These are phyloP conservation scores for Electrona antarctica DNA, from an alignment of 2,113 vertebrate species.

Conservation along the genomic window DNA sequence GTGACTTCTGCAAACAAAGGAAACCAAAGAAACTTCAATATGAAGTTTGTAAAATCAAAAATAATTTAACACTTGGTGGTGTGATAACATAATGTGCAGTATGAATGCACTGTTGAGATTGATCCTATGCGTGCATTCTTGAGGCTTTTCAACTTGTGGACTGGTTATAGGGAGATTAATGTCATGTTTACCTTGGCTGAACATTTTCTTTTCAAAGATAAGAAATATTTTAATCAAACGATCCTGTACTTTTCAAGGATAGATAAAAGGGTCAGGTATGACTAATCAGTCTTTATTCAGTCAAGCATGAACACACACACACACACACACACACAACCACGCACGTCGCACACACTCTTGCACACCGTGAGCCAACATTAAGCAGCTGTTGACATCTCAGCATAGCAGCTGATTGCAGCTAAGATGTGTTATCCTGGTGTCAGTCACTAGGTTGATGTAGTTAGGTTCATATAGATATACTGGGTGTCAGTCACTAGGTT, in stretches of 20 bases:
- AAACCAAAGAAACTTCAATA: too few species aligned
- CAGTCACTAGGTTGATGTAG: slow-evolving; percentile 9
- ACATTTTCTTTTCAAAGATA: not conserved
- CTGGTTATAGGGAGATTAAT: not conserved
- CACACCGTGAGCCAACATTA: slow-evolving; percentile 16
- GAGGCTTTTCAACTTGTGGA: not conserved
- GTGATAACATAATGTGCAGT: too few species aligned
- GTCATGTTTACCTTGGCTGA: not conserved
- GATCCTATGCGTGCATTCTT: too few species aligned
- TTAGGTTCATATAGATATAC: slow-evolving; percentile 26
- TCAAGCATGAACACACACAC: not conserved
- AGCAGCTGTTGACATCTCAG: slow-evolving; percentile 31
- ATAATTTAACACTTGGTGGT: too few species aligned
- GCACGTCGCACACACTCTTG: slow-evolving; percentile 39
- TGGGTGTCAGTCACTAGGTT: slow-evolving; percentile 5
- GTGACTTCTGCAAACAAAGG: too few species aligned
- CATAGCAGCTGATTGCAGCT: slow-evolving; percentile 39
- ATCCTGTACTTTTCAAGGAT: not conserved
- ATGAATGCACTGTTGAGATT: too few species aligned
- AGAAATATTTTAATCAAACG: slow-evolving; percentile 22
- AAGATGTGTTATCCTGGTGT: slow-evolving; percentile 54
- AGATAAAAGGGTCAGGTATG: slow-evolving; percentile 9
- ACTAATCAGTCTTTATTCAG: slow-evolving; percentile 8
- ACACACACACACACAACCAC: not conserved
- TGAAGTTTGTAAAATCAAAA: too few species aligned